These are phyloP conservation scores for Rhabdophis nuchalis DNA, from an alignment of 2,797 vertebrate genomes.

Conservation along the genomic window DNA sequence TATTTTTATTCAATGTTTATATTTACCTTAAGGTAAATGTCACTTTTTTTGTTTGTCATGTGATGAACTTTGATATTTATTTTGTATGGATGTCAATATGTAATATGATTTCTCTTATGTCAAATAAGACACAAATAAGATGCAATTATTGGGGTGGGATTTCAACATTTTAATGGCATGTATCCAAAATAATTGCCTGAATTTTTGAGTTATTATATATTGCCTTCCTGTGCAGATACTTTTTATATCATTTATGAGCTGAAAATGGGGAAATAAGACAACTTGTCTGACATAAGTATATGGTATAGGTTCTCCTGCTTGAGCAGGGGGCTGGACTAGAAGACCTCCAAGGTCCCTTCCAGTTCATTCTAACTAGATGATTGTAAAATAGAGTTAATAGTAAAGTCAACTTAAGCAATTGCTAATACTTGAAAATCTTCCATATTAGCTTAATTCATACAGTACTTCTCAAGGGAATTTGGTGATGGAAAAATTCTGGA, in stretches of 20 bases:
- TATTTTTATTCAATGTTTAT: slow-evolving; percentile 44
- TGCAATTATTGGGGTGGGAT: background rate
- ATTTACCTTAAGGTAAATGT: slow-evolving; percentile 36
- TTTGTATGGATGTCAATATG: background rate
- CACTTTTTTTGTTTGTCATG: background rate
- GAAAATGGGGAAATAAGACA: background rate
- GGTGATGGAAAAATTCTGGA: background rate
- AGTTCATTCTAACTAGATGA: background rate
- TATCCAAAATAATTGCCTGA: background rate
- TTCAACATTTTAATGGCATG: background rate
- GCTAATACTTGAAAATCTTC: background rate
- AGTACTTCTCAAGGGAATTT: background rate
- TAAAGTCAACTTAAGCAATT: background rate
- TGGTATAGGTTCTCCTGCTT: no score
- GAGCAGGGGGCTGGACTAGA: no score
- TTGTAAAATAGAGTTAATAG: background rate
- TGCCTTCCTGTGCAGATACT: background rate
- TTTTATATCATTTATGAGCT: slow-evolving; percentile 9
- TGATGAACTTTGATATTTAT: background rate
- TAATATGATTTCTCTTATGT: background rate
- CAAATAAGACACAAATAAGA: background rate
- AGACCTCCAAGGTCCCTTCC: no score
- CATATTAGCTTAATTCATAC: background rate
- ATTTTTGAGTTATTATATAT: slow-evolving; percentile 3
- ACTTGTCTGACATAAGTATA: background rate